Evolutionary conservation across 2,888 invertebrate species (phyloP).

Genomic region (Salticus scenicus): DNA sequence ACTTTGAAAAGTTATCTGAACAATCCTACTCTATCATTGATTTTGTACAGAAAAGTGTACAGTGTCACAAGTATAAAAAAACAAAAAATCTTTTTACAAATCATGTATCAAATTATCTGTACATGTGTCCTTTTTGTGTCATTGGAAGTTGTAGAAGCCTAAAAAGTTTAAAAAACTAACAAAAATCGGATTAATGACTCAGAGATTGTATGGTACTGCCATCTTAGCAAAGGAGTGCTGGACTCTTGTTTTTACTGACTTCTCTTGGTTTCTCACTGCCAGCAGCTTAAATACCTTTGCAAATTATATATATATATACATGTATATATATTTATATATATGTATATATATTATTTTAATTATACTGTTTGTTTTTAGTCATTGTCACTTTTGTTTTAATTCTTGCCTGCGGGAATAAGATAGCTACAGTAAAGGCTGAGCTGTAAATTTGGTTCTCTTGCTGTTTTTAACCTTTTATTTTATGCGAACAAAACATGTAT

Average conservation of each 20-base stretch:
- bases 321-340: too few species aligned
- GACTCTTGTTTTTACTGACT: slow-evolving; percentile 55
- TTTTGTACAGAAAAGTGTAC: slow-evolving; percentile 70
- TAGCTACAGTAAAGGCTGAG: slow-evolving; percentile 57
- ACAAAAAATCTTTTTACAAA: slow-evolving; percentile 67
- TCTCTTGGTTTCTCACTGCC: slow-evolving; percentile 59
- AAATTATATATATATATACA: too few species aligned
- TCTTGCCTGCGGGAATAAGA: slow-evolving; percentile 57
- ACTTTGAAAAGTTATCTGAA: slow-evolving; percentile 38
- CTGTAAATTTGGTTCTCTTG: slow-evolving; percentile 39
- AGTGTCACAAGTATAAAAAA: slow-evolving; percentile 55
- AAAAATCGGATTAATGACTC: slow-evolving; percentile 16
- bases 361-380: slow-evolving; percentile 17
- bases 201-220: slow-evolving; percentile 58
- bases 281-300: slow-evolving; percentile 52
- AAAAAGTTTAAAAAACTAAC: slow-evolving; percentile 31
- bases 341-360: background rate
- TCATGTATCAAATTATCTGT: slow-evolving; percentile 69
- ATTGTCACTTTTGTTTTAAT: slow-evolving; percentile 29
- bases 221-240: slow-evolving; percentile 69
- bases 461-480: slow-evolving; percentile 21
- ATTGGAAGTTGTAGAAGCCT: slow-evolving; percentile 61
- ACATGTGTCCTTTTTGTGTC: slow-evolving; percentile 64
- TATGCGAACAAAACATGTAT: slow-evolving; percentile 64
- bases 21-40: slow-evolving; percentile 58